Evolutionary conservation across 2,888 invertebrate species (phyloP), one percentile per base, ranked within the genome.

Genomic region (Prenolepis imparis): DNA sequence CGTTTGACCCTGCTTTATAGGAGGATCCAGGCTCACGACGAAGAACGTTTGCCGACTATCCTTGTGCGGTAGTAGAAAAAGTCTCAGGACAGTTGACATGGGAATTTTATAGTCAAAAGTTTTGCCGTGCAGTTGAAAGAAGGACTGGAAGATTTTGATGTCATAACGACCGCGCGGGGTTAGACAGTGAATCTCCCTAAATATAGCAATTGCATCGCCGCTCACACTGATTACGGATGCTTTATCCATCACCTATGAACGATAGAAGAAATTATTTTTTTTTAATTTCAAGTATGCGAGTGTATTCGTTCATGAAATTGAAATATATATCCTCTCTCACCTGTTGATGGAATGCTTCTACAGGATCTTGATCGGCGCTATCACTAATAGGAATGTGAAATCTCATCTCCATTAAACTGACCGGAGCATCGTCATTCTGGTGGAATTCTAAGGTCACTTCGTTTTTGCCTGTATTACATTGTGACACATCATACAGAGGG

Each of bases 101-200:
- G 99, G 99, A 91, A 99, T 99, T 95, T 99, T 99, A 96, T 99
- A 99, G 95, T 99, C 99, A 93, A 99, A 99, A 0, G 99, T 99
- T 96, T 99, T 99, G 92, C 99, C 99, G 93, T 98, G 98, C 84
- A 99, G 96, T 95, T 98, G 98, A 91, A 99, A 97, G 95, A 98
- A 98, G 0, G 98, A 96, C 73, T 98, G 97, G 95, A 98, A 99
- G 84, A 99, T 97, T 95, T 99, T 99, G 95, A 99, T 98, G 95
- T 99, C 99, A 94, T 99, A 99, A 89, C 99, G 98, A 96, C 99
- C 99, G 95, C 99, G 98, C 89, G 99, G 99, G 66, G 99, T 99
- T 83, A 99, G 97, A 95, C 99, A 99, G 90, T 99, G 99, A 86
- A 99, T 97, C 95, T 99, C 99, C 86, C 98, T 96, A 95, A 99